Conservation (phyloP, 2,797 vertebrate species). For the Luscinia megarhynchos region DNA sequence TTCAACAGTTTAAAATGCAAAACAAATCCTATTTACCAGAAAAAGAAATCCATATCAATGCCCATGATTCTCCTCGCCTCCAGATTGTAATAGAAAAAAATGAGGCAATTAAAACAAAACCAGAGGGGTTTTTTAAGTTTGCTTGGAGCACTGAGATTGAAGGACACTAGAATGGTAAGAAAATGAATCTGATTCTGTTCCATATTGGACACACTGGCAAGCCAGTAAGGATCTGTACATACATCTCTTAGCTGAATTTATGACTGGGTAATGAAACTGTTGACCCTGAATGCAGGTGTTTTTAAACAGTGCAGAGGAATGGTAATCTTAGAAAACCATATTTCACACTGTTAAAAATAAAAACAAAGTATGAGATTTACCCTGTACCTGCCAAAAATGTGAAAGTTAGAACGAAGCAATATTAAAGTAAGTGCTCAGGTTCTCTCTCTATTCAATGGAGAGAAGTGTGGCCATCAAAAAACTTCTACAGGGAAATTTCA, state of each 20-base stretch:
- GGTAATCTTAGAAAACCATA: background rate
- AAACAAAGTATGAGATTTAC: background rate
- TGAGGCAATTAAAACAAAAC: conserved; percentile 1
- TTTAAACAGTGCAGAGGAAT: background rate
- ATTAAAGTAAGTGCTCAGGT: background rate
- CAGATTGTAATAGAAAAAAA: conserved; percentile 39
- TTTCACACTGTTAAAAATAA: background rate
- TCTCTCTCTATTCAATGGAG: background rate
- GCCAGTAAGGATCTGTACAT: background rate
- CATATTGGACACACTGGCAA: background rate
- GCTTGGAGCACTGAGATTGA: background rate
- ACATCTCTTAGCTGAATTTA: background rate
- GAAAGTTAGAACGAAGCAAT: background rate
- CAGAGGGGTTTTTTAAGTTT: background rate
- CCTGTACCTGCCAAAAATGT: background rate
- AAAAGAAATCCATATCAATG: conserved; percentile 27
- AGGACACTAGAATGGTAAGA: background rate
- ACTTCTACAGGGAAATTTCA: background rate
- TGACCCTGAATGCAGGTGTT: conserved; percentile 1
- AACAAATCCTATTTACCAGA: conserved; percentile 50
- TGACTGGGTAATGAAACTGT: background rate
- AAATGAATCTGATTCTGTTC: background rate
- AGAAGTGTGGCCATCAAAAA: background rate
- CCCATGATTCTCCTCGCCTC: background rate
- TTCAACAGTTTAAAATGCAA: conserved; percentile 44